phyloP scores from a whole-genome alignment of 2,888 invertebrate genomes.

The Pandemis cinnamomeana region DNA sequence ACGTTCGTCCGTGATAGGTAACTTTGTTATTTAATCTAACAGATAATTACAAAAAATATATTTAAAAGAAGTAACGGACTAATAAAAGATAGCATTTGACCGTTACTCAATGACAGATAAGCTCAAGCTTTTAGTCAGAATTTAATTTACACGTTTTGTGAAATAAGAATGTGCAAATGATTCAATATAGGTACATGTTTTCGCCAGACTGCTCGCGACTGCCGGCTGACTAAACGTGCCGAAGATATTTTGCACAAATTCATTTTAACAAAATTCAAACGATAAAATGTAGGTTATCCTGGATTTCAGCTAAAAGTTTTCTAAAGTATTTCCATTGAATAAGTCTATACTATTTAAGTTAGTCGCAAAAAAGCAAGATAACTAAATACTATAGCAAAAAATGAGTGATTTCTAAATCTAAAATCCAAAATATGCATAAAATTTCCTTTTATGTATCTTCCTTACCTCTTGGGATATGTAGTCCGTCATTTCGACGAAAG shows the following conservation, averaged over 20 bases:
- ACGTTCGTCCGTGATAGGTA: too few species aligned
- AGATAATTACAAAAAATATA: too few species aligned
- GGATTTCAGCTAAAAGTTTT: neutral
- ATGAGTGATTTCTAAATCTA: neutral
- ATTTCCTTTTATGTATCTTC: too few species aligned
- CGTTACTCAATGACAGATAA: constrained; percentile 2
- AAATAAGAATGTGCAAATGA: constrained; percentile 22
- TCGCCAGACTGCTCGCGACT: constrained; percentile 19
- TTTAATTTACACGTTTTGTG: constrained; percentile 11
- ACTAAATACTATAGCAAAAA: neutral
- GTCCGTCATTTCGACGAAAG: constrained; percentile 89
- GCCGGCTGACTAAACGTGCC: constrained; percentile 21
- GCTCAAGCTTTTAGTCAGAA: neutral
- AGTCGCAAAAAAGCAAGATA: neutral
- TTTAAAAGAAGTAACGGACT: too few species aligned
- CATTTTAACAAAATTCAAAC: constrained; percentile 5
- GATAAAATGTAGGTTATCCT: neutral
- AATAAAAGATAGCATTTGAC: neutral
- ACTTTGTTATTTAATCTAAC: too few species aligned
- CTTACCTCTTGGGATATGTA: constrained; percentile 86
- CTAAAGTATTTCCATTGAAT: constrained; percentile 1
- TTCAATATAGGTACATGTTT: constrained; percentile 19
- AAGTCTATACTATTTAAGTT: neutral
- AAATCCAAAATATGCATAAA: too few species aligned
- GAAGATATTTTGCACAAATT: constrained; percentile 2